phyloP scores from a whole-genome alignment of 2,888 invertebrate species.

The Limnephilus auricula region DNA sequence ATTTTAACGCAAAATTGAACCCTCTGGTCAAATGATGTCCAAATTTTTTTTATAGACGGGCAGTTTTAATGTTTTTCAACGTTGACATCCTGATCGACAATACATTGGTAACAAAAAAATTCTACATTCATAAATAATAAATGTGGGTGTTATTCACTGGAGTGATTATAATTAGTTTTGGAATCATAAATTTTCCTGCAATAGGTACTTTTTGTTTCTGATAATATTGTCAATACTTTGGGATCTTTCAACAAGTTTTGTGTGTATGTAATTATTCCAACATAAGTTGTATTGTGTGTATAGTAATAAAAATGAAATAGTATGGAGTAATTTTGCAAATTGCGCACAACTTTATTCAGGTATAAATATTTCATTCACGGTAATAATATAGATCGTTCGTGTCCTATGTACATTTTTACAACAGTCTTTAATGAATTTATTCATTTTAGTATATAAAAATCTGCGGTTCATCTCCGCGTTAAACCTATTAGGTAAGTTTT shows the following conservation, averaged over 20 bases:
- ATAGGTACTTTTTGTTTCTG: not conserved
- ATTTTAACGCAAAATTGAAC: not conserved
- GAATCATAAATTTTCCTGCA: not conserved
- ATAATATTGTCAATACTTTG: not conserved
- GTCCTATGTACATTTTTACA: conserved; percentile 78
- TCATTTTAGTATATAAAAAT: conserved; percentile 64
- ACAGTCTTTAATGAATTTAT: conserved; percentile 74
- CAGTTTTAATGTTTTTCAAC: not conserved
- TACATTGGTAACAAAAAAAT: not conserved
- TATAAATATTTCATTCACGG: conserved; percentile 71
- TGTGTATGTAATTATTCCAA: not conserved
- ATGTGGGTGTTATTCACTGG: not conserved
- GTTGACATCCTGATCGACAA: not conserved
- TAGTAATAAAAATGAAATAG: conserved; percentile 49
- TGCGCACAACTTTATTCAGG: conserved; percentile 67
- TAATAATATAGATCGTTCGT: conserved; percentile 78
- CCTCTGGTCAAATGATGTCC: not conserved
- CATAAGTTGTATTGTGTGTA: not conserved
- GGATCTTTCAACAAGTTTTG: not conserved
- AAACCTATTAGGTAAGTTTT: conserved; percentile 66
- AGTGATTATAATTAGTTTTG: not conserved
- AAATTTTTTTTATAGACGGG: not conserved
- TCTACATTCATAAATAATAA: not conserved
- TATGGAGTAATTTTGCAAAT: conserved; percentile 62
- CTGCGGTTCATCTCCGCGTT: conserved; percentile 60